phyloP scores from a whole-genome alignment of 1,140 invertebrate genomes.

The Drosophila burlai region DNA sequence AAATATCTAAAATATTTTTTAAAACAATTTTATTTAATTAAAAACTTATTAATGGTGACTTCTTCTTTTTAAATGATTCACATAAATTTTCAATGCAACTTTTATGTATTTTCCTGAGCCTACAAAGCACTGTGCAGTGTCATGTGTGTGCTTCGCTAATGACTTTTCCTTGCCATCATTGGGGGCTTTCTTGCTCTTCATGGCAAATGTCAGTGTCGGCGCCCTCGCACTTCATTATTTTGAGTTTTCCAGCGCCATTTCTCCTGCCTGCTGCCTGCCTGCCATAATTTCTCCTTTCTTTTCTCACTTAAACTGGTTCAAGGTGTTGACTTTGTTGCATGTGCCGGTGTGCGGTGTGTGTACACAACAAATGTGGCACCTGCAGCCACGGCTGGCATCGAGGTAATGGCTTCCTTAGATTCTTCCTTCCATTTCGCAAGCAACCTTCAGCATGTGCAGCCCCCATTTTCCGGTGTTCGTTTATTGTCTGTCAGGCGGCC shows the following conservation, averaged over 20 bases:
- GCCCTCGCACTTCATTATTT: constrained; percentile 79
- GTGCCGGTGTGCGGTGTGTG: constrained; percentile 6
- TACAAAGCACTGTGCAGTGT: constrained; percentile 25
- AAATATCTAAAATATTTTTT: background rate
- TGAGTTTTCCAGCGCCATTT: constrained; percentile 60
- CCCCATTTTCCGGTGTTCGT: constrained; percentile 38
- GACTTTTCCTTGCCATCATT: constrained; percentile 69
- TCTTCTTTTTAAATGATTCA: background rate
- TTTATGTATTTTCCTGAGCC: background rate
- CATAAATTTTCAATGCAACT: background rate
- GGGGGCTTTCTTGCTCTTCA: constrained; percentile 23
- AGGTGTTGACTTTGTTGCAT: constrained; percentile 78
- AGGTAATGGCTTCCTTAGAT: constrained; percentile 66
- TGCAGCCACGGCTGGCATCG: constrained; percentile 41
- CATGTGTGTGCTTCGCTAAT: constrained; percentile 64
- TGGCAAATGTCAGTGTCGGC: constrained; percentile 50
- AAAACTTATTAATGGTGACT: background rate
- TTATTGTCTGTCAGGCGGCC: constrained; percentile 79
- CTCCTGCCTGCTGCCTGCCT: constrained; percentile 1
- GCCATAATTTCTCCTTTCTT: constrained; percentile 56
- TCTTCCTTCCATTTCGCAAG: constrained; percentile 33
- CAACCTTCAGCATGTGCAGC: constrained; percentile 22
- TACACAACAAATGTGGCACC: constrained; percentile 39
- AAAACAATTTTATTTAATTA: rapidly evolving
- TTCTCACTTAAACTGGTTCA: constrained; percentile 75